Base-by-base conservation (phyloP, 2,797 vertebrate species). In the Neopelma chrysocephalum region DNA sequence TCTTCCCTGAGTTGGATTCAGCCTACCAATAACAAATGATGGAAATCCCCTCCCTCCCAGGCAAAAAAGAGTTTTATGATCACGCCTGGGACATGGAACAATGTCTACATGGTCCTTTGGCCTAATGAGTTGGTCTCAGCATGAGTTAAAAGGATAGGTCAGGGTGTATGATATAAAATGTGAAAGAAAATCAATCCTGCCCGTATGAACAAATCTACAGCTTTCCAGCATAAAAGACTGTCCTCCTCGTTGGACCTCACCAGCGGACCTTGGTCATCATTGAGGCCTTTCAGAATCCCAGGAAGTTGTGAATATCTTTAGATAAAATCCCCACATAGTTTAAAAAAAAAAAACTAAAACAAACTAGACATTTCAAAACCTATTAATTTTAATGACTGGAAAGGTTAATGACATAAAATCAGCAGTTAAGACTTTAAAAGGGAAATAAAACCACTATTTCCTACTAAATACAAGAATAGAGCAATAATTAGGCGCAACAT, bases 381-480 rank as follows among this genome's bases (percentile, higher is more conserved):
- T 71, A 83, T 72, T 89, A 48, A 60, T 85, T 94, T 87, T 78
- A 94, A 92, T 8, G 34, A 81, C 27, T 88, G 38, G 50, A 86
- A 92, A 91, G 56, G 27, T 69, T 94, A 83, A 83, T 83, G 36
- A 34, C 50, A 65, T 83, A 94, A 94, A 93, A 3, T 20, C 42
- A 79, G 26, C 25, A 86, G 43, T 85, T 89, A 80, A 82, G 42
- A 47, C 21, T 71, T 89, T 64, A 54, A 61, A 91, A 92, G 45
- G 34, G 75, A 94, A 79, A 91, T 92, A 89, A 91, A 85, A 6
- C 0, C 34, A 89, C 34, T 70, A 51, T 65, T 87, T 89, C 40
- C 51, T 64, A 50, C 26, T 87, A 92, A 92, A 88, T 58, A 40
- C 10, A 88, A 91, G 69, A 61, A 83, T 2, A 82, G 47, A 75